Base-by-base conservation (phyloP, 1,140 invertebrate genomes). In the Euglossa dilemma region DNA sequence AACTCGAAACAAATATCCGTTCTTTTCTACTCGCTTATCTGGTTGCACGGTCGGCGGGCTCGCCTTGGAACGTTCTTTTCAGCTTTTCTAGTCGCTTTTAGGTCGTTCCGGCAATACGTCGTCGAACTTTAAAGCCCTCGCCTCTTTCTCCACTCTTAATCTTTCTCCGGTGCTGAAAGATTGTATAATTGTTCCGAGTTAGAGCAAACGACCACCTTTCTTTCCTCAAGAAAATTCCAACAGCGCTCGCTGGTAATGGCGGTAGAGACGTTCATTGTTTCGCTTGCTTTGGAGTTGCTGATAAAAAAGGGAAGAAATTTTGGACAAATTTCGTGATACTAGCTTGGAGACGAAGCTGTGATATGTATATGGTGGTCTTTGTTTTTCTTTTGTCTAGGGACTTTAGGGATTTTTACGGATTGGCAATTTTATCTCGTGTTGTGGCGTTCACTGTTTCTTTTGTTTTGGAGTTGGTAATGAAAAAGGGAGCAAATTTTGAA, bases 101-200 rank as follows among this genome's bases (percentile, higher is more conserved):
- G 23, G 43, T 20, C 52, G 28, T 47, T 69, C 76, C 16, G 11
- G 52, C 63, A 57, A 69, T 69, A 69, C 43, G 52, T 54, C n/a
- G 67, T n/a, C 36, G n/a, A 81, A 80, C 59, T 84, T 84, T 80
- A 56, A 80, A 73, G 47, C 63, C 12, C 43, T 25, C 14, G 45
- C 43, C 54, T 73, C 72, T 80, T 81, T 56, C 56, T 20, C 25
- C 56, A 50, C 59, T 66, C 56, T n/a, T 14, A 82, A 76, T 67
- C 79, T 59, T 20, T 36, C 16, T 12, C 57, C 66, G 36, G n/a
- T 16, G 28, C 1, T 52, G 47, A 47, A 69, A 63, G 54, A 45
- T 59, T 20, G 71, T 45, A 25, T 74, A 74, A 74, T 59, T 61
- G 23, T 74, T 45, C 5, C 2, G 20, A 36, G 43, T n/a, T 23